phyloP scores from a whole-genome alignment of 2,888 invertebrate species.

The Thalpophila matura region DNA sequence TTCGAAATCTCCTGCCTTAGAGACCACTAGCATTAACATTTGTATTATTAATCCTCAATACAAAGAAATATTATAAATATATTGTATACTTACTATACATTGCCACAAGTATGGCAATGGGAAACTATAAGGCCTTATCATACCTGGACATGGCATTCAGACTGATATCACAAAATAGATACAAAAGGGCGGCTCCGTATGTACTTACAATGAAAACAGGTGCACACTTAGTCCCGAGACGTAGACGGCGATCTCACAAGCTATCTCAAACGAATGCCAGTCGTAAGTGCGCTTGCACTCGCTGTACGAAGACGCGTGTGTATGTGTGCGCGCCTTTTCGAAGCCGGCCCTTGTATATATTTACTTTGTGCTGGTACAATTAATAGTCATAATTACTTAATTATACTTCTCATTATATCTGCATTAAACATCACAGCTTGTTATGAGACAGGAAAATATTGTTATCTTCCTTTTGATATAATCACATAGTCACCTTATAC shows the following conservation, averaged over 20 bases:
- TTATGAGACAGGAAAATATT: not conserved
- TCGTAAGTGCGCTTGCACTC: no score
- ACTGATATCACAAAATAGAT: no score
- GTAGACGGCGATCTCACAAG: no score
- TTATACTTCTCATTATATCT: not conserved
- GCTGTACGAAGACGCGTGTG: no score
- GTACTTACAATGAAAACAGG: no score
- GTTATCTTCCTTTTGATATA: no score
- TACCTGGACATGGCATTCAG: not conserved
- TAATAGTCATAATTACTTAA: constrained; percentile 8
- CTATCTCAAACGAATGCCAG: no score
- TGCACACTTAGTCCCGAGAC: no score
- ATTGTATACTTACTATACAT: constrained; percentile 4
- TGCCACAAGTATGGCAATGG: constrained; percentile 15
- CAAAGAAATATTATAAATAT: constrained; percentile 12
- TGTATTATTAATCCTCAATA: not conserved
- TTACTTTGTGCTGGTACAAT: not conserved
- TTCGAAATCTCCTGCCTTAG: constrained; percentile 3
- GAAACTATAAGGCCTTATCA: constrained; percentile 12
- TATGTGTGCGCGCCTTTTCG: no score
- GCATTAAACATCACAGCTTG: not conserved
- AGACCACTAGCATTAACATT: not conserved
- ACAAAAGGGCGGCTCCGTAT: no score
- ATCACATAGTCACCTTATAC: no score
- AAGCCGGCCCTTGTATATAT: no score